A percentile compares a stretch with the other conserved stretches of the same genome.
phyloP scores from a whole-genome alignment of 2,888 invertebrate genomes.

The Palloptera scutellata region DNA sequence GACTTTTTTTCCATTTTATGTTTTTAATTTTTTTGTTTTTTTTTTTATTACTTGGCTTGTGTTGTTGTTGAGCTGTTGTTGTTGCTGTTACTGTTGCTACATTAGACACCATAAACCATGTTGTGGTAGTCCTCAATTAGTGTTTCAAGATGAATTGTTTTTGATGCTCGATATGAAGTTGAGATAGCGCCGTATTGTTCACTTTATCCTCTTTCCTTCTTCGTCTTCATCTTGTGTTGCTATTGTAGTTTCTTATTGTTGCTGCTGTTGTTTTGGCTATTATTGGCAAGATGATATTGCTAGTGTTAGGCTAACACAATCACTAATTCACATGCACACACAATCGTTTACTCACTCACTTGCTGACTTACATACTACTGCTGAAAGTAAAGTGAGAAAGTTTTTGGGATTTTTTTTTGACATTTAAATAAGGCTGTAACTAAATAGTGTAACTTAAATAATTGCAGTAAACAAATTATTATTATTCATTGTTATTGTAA shows the following conservation, averaged over 20 bases:
- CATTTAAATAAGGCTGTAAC: slow-evolving; percentile 12
- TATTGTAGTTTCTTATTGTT: too few species aligned
- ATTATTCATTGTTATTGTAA: too few species aligned
- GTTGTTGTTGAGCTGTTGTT: slow-evolving; percentile 34
- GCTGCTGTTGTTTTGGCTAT: too few species aligned
- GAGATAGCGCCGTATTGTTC: slow-evolving; percentile 37
- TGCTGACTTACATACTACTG: too few species aligned
- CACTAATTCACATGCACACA: too few species aligned
- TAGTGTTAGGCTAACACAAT: too few species aligned
- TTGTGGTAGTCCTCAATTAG: slow-evolving; percentile 48
- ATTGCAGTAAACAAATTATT: slow-evolving; percentile 4
- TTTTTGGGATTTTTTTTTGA: not conserved
- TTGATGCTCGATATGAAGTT: slow-evolving; percentile 41
- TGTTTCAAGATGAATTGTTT: slow-evolving; percentile 44
- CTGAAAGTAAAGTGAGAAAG: slow-evolving; percentile 18
- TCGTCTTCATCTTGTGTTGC: too few species aligned
- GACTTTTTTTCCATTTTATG: slow-evolving; percentile 16
- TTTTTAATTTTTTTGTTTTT: slow-evolving; percentile 22
- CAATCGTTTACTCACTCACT: too few species aligned
- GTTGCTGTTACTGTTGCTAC: slow-evolving; percentile 31
- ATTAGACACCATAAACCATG: slow-evolving; percentile 39
- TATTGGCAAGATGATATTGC: too few species aligned
- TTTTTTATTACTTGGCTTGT: slow-evolving; percentile 11
- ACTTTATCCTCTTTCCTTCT: not conserved
- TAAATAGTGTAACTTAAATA: too few species aligned